These are phyloP conservation scores for Odontomachus brunneus DNA, from an alignment of 1,140 invertebrate genomes.

Conservation along the genomic window DNA sequence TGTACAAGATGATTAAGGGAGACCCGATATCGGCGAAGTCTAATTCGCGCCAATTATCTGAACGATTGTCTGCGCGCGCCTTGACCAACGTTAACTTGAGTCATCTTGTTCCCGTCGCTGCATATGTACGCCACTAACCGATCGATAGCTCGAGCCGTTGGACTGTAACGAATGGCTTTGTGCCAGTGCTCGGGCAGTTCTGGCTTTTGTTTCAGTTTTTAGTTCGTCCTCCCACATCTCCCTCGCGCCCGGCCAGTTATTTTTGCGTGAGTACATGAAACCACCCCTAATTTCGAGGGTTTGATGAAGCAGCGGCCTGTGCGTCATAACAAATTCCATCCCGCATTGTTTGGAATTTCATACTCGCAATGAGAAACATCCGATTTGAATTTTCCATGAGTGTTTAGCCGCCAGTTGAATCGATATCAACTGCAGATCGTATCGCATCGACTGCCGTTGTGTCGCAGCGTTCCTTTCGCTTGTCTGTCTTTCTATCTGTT, in stretches of 20 bases:
- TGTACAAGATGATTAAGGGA: too few relatives aligned
- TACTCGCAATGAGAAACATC: neutral
- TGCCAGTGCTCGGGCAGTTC: constrained; percentile 54
- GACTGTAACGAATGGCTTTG: constrained; percentile 63
- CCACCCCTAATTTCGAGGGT: constrained; percentile 42
- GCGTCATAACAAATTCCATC: constrained; percentile 55
- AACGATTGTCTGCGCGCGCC: neutral
- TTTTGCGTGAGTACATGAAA: constrained; percentile 35
- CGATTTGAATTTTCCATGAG: constrained; percentile 36
- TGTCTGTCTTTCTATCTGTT: constrained; percentile 1
- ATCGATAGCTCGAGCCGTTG: constrained; percentile 62
- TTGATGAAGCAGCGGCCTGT: constrained; percentile 52
- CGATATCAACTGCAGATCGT: too few relatives aligned
- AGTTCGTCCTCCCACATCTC: neutral
- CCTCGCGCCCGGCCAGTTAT: constrained; percentile 34
- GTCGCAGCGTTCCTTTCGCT: neutral
- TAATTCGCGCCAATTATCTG: constrained; percentile 30
- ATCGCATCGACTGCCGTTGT: too few relatives aligned
- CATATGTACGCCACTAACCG: constrained; percentile 18
- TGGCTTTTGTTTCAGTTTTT: constrained; percentile 66
- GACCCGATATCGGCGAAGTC: neutral
- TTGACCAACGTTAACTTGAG: constrained; percentile 20
- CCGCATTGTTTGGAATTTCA: constrained; percentile 10
- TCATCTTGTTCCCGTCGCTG: constrained; percentile 31
- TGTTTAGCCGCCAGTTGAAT: neutral